Conservation (phyloP, 1,140 invertebrate species). For the Amyelois transitella region DNA sequence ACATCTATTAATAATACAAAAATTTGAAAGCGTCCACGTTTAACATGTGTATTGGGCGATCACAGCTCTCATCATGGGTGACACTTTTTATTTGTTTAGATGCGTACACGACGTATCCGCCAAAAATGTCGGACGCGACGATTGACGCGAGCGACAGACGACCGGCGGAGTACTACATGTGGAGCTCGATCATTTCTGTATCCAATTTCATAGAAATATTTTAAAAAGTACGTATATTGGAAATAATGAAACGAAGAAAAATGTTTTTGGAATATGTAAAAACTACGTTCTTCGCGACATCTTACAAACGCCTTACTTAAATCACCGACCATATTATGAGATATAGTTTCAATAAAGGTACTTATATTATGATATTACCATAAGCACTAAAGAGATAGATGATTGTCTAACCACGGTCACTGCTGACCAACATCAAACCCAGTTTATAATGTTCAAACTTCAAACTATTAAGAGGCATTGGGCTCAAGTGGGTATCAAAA, state of each 20-base stretch:
- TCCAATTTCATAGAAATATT: conserved; percentile 4
- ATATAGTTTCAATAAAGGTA: too few relatives aligned
- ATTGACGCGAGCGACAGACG: conserved; percentile 31
- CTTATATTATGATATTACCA: too few relatives aligned
- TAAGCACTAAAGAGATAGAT: neutral
- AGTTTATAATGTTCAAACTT: conserved; percentile 49
- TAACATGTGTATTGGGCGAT: conserved; percentile 4
- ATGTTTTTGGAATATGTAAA: neutral
- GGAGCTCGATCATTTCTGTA: conserved; percentile 7
- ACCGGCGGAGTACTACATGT: conserved; percentile 5
- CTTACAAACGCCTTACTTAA: too few relatives aligned
- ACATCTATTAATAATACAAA: neutral
- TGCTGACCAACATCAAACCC: conserved; percentile 6
- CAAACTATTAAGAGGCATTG: conserved; percentile 28
- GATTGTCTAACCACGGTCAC: neutral
- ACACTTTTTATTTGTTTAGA: conserved; percentile 41
- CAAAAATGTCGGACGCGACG: conserved; percentile 27
- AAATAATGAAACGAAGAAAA: neutral
- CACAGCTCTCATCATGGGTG: conserved; percentile 22
- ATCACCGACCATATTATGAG: too few relatives aligned
- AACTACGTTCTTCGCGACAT: too few relatives aligned
- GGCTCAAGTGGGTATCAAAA: conserved; percentile 58
- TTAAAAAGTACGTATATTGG: neutral
- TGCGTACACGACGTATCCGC: conserved; percentile 18
- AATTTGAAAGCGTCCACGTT: neutral